phyloP scores from a whole-genome alignment of 2,797 vertebrate species.

The Parambassis ranga region DNA sequence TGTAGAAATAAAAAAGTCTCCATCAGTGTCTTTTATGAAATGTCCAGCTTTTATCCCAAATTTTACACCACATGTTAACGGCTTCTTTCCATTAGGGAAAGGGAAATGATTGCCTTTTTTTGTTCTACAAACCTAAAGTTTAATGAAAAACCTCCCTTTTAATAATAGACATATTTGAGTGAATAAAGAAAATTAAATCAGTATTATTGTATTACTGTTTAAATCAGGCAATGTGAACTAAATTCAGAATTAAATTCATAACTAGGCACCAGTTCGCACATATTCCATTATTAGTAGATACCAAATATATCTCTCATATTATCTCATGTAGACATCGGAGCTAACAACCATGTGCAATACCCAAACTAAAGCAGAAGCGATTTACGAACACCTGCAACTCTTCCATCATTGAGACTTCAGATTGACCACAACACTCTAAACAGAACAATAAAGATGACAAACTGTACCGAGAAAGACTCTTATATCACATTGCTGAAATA shows the following conservation, averaged over 20 bases:
- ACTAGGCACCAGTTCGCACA: slow-evolving; percentile 38
- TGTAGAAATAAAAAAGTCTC: neutral
- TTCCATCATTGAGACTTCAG: slow-evolving; percentile 22
- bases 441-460: slow-evolving; percentile 14
- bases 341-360: slow-evolving; percentile 3
- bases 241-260: slow-evolving; percentile 30
- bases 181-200: too few relatives aligned
- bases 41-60: too few relatives aligned
- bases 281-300: slow-evolving; percentile 8
- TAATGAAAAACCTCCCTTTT: neutral
- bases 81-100: neutral
- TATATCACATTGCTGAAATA: slow-evolving; percentile 8
- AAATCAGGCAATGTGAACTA: slow-evolving; percentile 26
- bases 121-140: neutral
- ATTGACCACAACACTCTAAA: slow-evolving; percentile 13
- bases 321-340: slow-evolving; percentile 10
- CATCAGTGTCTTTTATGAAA: neutral
- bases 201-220: neutral
- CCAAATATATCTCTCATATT: neutral
- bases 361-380: slow-evolving; percentile 36
- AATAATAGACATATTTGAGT: too few relatives aligned
- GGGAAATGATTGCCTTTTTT: neutral
- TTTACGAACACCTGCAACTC: neutral
- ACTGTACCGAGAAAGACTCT: slow-evolving; percentile 1
- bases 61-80: neutral